Conservation (phyloP, 2,797 vertebrate genomes). For the Heterohyrax brucei region DNA sequence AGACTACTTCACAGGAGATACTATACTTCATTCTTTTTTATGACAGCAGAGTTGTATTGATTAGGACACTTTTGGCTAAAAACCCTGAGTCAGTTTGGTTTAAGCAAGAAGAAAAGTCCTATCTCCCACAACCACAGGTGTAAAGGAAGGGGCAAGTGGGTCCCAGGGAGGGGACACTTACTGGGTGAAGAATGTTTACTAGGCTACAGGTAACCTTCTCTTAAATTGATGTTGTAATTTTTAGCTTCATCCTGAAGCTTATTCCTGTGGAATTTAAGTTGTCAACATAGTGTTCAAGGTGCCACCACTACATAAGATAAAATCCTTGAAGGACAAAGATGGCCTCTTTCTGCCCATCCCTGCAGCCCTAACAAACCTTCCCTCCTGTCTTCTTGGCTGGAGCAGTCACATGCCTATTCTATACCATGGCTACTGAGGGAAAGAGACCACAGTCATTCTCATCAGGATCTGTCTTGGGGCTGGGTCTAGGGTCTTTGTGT, state of each 20-base stretch:
- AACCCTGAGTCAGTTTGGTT: background rate
- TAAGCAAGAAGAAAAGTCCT: background rate
- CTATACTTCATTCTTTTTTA: constrained; percentile 2
- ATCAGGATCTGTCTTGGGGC: background rate
- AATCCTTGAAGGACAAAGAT: background rate
- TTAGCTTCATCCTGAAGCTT: background rate
- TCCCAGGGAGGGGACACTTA: background rate
- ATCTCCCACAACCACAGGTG: background rate
- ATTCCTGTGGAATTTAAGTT: background rate
- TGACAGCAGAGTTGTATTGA: background rate
- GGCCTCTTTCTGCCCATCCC: background rate
- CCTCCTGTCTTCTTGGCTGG: background rate
- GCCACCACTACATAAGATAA: no score
- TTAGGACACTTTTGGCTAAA: background rate
- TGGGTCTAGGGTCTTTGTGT: background rate
- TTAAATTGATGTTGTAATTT: background rate
- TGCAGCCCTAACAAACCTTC: background rate
- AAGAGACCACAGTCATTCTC: background rate
- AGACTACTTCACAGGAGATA: background rate
- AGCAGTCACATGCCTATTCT: background rate
- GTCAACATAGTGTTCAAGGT: background rate
- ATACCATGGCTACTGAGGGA: background rate
- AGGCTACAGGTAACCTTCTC: background rate
- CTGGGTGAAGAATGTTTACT: background rate
- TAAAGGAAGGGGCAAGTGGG: background rate